Conservation (phyloP, 2,797 vertebrate genomes). For the Arctocebus calabarensis region DNA sequence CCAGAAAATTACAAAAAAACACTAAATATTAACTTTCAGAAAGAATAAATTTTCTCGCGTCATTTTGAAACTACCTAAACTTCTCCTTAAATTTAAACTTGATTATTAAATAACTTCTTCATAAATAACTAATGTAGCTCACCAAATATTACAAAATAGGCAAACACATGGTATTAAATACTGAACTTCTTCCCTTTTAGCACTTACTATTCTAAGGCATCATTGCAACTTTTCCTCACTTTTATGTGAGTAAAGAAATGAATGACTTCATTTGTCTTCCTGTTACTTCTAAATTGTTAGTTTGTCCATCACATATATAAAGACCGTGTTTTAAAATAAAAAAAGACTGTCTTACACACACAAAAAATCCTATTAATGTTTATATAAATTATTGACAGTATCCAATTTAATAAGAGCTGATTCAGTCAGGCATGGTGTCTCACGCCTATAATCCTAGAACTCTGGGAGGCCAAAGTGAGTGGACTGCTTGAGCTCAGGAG, state of each 20-base stretch:
- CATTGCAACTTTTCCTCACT: not conserved
- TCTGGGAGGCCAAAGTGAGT: too few species aligned
- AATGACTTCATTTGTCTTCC: not conserved
- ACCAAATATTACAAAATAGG: conserved; percentile 1
- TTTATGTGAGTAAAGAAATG: not conserved
- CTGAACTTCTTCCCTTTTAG: not conserved
- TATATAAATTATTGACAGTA: conserved; percentile 7
- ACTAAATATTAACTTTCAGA: conserved; percentile 22
- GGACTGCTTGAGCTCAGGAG: too few species aligned
- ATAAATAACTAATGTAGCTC: conserved; percentile 9
- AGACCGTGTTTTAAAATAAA: conserved; percentile 43
- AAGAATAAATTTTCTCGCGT: conserved; percentile 52
- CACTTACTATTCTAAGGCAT: not conserved
- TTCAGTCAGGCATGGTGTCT: too few species aligned
- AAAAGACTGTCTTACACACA: too few species aligned
- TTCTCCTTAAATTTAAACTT: conserved; percentile 54
- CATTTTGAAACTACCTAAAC: conserved; percentile 40
- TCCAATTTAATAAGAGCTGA: conserved; percentile 16
- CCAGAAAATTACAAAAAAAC: conserved; percentile 36
- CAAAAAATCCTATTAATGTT: not conserved
- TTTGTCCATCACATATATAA: not conserved
- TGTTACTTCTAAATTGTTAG: not conserved
- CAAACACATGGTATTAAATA: not conserved
- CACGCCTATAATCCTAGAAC: too few species aligned
- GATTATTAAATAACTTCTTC: not conserved